Evolutionary conservation across 2,888 invertebrate species (phyloP), one percentile per base, ranked within the genome.

Genomic region (Pyralis farinalis): DNA sequence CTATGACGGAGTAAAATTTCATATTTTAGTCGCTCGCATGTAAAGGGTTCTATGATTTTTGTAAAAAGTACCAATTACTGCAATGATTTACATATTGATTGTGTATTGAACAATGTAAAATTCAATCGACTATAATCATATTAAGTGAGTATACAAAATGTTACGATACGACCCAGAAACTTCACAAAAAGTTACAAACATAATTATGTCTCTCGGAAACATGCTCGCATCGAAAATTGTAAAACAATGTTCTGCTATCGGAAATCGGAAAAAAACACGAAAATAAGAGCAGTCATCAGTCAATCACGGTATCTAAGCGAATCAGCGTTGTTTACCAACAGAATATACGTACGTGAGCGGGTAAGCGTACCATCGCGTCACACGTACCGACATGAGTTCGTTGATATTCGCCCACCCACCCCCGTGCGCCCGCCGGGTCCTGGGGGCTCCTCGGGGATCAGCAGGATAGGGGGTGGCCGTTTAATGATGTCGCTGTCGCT

Each of bases 321-420:
- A 64, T 25, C 66, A 71, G 75, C 78, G 72, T 84, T 87, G 87
- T 87, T 87, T 87, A 87, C 87, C 69, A 87, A 87, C 87, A 87
- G 68, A 70, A 71, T 77, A 76, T 72, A 78, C 72, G 74, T 65
- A 63, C 63, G 71, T 73, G 71, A 58, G 63, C 71, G 75, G 75
- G 71, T 73, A 72, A 58, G 63, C 71, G 75, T 74, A 70, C 66
- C 69, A 60, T 69, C 76, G 16, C 82, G 76, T 76, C 82, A 78
- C 76, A 75, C 81, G 77, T 74, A 74, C 73, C 69, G 67, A 74
- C 78, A 80, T 77, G 85, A 82, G 86, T 84, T 84, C 86, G 87
- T 87, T 85, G 83, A 86, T 85, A 81, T 80, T 75, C 78, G 50
- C 63, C 78, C 72, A 61, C 65, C 56, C 51, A 49, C 55, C 55